phyloP scores from a whole-genome alignment of 2,797 vertebrate genomes.

The Anguilla obscura region DNA sequence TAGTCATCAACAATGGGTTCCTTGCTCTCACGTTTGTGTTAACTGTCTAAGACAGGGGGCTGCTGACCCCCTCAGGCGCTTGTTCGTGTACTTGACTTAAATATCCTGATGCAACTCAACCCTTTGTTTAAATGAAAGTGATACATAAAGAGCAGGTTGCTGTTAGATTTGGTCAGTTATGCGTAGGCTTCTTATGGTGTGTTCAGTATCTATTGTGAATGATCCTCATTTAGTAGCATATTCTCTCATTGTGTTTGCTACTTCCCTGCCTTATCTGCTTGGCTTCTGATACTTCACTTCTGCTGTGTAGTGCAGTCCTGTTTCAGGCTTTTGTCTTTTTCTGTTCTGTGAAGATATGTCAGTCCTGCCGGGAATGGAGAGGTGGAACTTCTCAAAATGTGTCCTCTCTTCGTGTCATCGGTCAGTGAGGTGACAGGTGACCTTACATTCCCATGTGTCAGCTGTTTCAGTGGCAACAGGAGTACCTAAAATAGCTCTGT shows the following conservation, averaged over 20 bases:
- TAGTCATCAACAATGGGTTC: background rate
- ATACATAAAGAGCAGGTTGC: background rate
- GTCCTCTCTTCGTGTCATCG: background rate
- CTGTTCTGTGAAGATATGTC: background rate
- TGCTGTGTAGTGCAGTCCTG: background rate
- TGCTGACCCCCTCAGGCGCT: background rate
- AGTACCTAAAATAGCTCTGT: slow-evolving; percentile 55
- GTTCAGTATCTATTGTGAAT: background rate
- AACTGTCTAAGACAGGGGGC: background rate
- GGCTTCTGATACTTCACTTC: background rate
- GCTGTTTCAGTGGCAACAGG: slow-evolving; percentile 54
- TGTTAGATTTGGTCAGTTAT: background rate
- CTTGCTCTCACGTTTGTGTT: background rate
- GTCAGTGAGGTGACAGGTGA: slow-evolving; percentile 26
- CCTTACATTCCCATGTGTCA: slow-evolving; percentile 49
- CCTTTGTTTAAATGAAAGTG: background rate
- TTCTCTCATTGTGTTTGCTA: slow-evolving; percentile 6
- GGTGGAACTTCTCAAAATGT: slow-evolving; percentile 2
- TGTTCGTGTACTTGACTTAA: background rate
- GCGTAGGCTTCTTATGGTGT: background rate
- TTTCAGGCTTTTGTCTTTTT: background rate
- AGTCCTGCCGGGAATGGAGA: background rate
- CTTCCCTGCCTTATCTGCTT: background rate
- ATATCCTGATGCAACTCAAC: background rate
- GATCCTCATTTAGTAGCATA: background rate